Evolutionary conservation across 2,113 vertebrate species (phyloP).

Genomic region (Bothrops jararaca): DNA sequence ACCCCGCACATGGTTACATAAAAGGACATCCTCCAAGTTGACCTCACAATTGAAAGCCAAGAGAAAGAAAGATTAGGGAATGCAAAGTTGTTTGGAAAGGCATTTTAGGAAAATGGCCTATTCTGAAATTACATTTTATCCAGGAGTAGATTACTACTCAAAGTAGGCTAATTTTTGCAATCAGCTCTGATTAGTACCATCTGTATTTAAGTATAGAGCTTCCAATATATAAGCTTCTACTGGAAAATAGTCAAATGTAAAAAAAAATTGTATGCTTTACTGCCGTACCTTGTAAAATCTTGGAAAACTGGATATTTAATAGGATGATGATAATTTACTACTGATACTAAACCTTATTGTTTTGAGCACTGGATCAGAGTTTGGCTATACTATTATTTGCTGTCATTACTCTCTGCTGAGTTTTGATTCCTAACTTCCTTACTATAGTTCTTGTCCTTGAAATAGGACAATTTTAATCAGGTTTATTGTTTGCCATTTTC

Average conservation of each 20-base stretch:
- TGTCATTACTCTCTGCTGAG: background rate
- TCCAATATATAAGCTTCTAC: background rate
- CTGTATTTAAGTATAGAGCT: background rate
- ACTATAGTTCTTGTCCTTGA: background rate
- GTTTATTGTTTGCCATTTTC: background rate
- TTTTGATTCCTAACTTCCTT: background rate
- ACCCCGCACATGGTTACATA: background rate
- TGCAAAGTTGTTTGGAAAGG: background rate
- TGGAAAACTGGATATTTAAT: background rate
- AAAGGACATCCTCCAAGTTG: background rate
- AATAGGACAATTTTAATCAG: background rate
- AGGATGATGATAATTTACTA: background rate
- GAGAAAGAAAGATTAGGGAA: background rate
- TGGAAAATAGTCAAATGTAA: background rate
- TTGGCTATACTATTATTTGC: background rate
- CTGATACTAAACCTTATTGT: background rate
- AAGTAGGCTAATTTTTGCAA: background rate
- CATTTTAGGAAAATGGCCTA: background rate
- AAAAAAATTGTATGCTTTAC: background rate
- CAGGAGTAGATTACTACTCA: background rate
- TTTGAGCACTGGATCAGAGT: background rate
- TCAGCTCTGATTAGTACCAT: background rate
- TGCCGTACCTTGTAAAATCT: background rate
- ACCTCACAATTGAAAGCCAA: background rate
- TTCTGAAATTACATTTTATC: background rate